Evolutionary conservation across 2,113 vertebrate genomes (phyloP).

Genomic region (Gnathonemus echidnorhynchus): DNA sequence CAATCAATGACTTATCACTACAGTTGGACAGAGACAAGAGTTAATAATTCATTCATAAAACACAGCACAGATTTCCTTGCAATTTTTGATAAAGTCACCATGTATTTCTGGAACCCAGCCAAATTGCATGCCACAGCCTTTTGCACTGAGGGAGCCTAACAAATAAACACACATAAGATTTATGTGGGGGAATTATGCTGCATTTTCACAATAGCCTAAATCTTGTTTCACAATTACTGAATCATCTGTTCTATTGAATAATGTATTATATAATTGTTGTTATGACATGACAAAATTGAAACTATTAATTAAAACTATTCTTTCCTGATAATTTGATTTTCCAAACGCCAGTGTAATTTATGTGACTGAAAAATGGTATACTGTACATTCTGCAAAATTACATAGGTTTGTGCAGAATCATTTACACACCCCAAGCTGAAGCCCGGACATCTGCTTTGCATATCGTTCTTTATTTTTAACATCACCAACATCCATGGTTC

Average conservation of each 20-base stretch:
- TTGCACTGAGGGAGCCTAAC: not conserved
- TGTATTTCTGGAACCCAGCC: not conserved
- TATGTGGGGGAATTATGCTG: not conserved
- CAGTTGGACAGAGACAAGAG: not conserved
- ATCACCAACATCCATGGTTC: not conserved
- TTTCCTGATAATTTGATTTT: not conserved
- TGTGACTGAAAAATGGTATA: not conserved
- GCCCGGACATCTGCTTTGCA: not conserved
- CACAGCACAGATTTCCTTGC: not conserved
- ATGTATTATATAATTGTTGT: not conserved
- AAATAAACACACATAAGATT: not conserved
- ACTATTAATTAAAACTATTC: not conserved
- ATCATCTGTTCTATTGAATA: not conserved
- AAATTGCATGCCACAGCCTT: not conserved
- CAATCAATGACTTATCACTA: not conserved
- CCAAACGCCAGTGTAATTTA: not conserved
- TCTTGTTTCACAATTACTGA: not conserved
- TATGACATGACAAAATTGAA: not conserved
- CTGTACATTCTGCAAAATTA: not conserved
- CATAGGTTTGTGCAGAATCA: not conserved
- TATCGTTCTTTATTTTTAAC: not conserved
- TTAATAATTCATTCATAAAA: not conserved
- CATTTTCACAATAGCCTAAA: constrained; percentile 1
- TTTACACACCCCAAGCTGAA: not conserved
- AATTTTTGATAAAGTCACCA: not conserved